These are phyloP conservation scores for Rhopilema esculentum DNA, from an alignment of 30 jellyfish, hydroid and myxozoan genomes.

Conservation along the genomic window DNA sequence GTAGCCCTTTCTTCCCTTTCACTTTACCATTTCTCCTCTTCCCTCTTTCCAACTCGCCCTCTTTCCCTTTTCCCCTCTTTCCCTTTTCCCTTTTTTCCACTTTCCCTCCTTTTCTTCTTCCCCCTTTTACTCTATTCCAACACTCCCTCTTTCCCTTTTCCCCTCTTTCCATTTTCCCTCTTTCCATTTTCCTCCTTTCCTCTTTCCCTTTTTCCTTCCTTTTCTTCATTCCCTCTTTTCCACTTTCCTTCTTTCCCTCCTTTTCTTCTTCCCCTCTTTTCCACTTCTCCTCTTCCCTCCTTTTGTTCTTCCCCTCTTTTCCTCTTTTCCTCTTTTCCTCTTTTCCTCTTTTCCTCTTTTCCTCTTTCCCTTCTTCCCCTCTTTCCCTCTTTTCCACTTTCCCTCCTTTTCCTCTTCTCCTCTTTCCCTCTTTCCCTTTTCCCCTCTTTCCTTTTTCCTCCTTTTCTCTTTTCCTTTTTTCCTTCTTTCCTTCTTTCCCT, in stretches of 20 bases:
- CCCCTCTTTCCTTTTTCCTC: background rate
- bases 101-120: no score
- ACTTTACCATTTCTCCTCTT: no score
- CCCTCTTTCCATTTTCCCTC: background rate
- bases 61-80: no score
- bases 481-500: no score
- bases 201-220: background rate
- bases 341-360: no score
- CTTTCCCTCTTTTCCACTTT: background rate
- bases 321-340: background rate
- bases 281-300: background rate
- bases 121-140: no score
- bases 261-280: background rate
- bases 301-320: background rate
- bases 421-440: background rate
- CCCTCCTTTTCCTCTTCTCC: background rate
- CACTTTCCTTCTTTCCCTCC: background rate
- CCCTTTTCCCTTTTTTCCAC: no score
- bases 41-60: no score
- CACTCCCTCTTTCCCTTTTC: no score
- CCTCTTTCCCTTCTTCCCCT: background rate
- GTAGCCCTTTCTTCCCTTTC: no score
- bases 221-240: background rate
- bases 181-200: constrained; percentile 4
- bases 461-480: no score